Base-by-base conservation (phyloP, 92 coral and sea anemone genomes). In the Umimayanthus chanpuru region DNA sequence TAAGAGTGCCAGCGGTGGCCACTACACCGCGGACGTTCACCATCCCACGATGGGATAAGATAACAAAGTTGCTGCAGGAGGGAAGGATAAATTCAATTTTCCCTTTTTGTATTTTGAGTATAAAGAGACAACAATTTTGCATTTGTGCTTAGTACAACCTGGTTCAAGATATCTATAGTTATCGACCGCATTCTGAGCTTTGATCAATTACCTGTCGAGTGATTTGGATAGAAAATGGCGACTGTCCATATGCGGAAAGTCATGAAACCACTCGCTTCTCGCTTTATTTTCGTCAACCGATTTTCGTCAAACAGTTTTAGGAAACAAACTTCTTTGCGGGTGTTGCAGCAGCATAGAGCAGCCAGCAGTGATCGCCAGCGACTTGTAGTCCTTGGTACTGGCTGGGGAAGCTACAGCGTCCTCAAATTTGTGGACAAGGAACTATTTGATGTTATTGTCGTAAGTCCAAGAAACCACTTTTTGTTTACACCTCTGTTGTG, bases 401-500 rank as follows among this genome's bases (percentile, higher is more conserved):
- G 99, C 7, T 97, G 99, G 99, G 98, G 97, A 2, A 96, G 99
- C 85, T 97, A 97, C 90, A 97, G 99, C 77, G 97, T 97, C 4
- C 82, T 97, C 40, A 97, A 97, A 70, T 94, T 94, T 79, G 91
- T 95, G 28, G 87, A 97, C 88, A 95, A 97, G 94, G 95, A 97
- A 78, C 83, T 97, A 3, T 97, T 93, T 76, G 99, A 97, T 85
- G 99, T 95, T 43, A 88, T 97, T 43, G 99, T 97, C 4, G 91
- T 95, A 73, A 97, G 99, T 73, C 99, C 99, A 28, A 91, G 99
- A 39, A 97, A 97, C 75, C 99, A 97, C 77, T 97, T 97, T 86
- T 89, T 97, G 67, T 97, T 97, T 70, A 97, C 99, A 20, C 99
- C 99, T 4, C 83, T 97, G 58, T 61, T 97, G 58, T 96, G 98